A percentile compares a stretch with the other conserved stretches of the same genome.
These are phyloP conservation scores for Drosophila paracracens DNA, from an alignment of 2,888 invertebrate species.

Conservation along the genomic window DNA sequence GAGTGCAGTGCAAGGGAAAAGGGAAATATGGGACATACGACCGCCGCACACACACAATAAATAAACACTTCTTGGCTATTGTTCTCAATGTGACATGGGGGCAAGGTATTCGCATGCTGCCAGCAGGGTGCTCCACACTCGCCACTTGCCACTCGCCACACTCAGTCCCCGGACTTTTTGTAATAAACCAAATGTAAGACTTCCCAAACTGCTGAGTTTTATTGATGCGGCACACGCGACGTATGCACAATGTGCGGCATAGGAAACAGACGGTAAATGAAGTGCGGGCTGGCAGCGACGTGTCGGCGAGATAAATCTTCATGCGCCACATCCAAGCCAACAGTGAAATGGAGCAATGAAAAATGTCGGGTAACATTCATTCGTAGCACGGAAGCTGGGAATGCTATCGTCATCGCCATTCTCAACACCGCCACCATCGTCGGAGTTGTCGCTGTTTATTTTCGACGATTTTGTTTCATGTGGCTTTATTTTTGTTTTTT, in stretches of 20 bases:
- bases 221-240: slow-evolving; percentile 67
- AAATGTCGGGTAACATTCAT: slow-evolving; percentile 68
- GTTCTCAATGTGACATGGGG: slow-evolving; percentile 56
- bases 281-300: slow-evolving; percentile 32
- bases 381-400: slow-evolving; percentile 36
- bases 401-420: slow-evolving; percentile 48
- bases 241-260: slow-evolving; percentile 60
- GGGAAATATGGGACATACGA: not conserved
- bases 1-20: not conserved
- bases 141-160: not conserved
- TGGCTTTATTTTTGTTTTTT: slow-evolving; percentile 42
- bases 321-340: slow-evolving; percentile 47
- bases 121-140: not conserved
- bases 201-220: slow-evolving; percentile 64
- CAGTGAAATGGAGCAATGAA: slow-evolving; percentile 71
- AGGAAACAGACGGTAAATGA: slow-evolving; percentile 36
- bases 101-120: slow-evolving; percentile 47
- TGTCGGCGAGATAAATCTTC: slow-evolving; percentile 69
- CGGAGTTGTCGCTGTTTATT: slow-evolving; percentile 68
- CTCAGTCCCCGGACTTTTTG: slow-evolving; percentile 8
- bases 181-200: slow-evolving; percentile 74
- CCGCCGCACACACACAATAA: slow-evolving; percentile 55
- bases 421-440: slow-evolving; percentile 17
- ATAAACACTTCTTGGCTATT: slow-evolving; percentile 70
- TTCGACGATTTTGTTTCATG: slow-evolving; percentile 69